These are phyloP conservation scores for Condylostylus longicornis DNA, from an alignment of 1,140 invertebrate species.

Conservation along the genomic window DNA sequence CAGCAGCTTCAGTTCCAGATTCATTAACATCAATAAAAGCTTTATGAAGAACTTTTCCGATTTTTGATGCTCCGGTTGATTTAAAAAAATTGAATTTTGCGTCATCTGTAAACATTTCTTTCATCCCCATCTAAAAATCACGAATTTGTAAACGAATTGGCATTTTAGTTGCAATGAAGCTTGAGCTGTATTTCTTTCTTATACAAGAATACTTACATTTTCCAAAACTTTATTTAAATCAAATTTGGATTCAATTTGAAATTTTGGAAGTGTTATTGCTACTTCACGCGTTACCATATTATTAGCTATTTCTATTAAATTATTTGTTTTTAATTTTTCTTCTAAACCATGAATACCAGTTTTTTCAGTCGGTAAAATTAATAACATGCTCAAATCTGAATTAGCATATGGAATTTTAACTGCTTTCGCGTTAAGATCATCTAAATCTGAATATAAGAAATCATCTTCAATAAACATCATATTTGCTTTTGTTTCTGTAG, in stretches of 20 bases:
- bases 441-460: constrained; percentile 30
- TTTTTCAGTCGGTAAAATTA: constrained; percentile 40
- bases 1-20: constrained; percentile 40
- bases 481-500: constrained; percentile 28
- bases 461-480: constrained; percentile 37
- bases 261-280: constrained; percentile 38
- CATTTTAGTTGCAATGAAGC: constrained; percentile 34
- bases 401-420: constrained; percentile 39
- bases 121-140: too few relatives aligned
- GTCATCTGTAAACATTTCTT: constrained; percentile 32
- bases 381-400: constrained; percentile 36
- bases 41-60: constrained; percentile 39
- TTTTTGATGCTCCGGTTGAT: constrained; percentile 32
- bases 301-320: constrained; percentile 14
- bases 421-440: constrained; percentile 28
- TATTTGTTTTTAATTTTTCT: constrained; percentile 25
- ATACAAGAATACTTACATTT: constrained; percentile 36
- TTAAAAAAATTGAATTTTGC: constrained; percentile 46
- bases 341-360: constrained; percentile 34
- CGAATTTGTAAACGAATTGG: too few relatives aligned
- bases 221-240: constrained; percentile 4
- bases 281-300: constrained; percentile 22
- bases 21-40: constrained; percentile 42
- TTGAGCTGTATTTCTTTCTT: constrained; percentile 31
- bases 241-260: constrained; percentile 38